phyloP scores from a whole-genome alignment of 1,140 invertebrate genomes.

The Drosophila watanabei region DNA sequence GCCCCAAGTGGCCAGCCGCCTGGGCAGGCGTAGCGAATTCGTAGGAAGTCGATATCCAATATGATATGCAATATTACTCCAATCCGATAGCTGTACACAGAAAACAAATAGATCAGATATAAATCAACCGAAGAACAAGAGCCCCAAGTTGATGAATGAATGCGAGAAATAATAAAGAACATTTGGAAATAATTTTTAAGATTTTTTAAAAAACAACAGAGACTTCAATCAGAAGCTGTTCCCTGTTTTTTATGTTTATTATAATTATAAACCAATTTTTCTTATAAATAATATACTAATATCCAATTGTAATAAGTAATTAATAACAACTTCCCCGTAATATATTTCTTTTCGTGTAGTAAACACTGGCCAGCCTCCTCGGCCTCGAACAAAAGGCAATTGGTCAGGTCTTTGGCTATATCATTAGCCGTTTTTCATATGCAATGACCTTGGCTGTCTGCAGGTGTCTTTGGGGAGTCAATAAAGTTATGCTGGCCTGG shows the following conservation, averaged over 20 bases:
- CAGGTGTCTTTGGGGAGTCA: conserved; percentile 59
- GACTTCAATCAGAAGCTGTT: not conserved
- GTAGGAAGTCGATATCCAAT: conserved; percentile 36
- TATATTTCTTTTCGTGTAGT: not conserved
- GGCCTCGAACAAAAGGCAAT: conserved; percentile 43
- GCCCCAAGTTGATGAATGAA: no score
- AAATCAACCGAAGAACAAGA: not conserved
- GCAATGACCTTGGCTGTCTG: conserved; percentile 67
- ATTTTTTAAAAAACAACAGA: not conserved
- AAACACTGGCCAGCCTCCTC: conserved; percentile 27
- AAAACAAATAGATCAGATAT: not conserved
- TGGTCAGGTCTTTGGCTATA: conserved; percentile 44
- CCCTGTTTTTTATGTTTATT: not conserved
- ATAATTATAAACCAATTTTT: not conserved
- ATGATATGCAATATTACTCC: not conserved
- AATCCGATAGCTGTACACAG: not conserved
- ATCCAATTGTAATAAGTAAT: not conserved
- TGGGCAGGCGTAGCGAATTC: conserved; percentile 34
- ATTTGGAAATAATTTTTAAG: not conserved
- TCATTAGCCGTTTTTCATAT: conserved; percentile 45
- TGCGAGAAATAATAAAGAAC: not conserved
- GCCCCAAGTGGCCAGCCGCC: conserved; percentile 23
- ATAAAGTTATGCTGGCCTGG: conserved; percentile 53
- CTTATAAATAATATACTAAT: not conserved
- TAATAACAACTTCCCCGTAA: not conserved